Evolutionary conservation across 1,140 invertebrate species (phyloP).

Genomic region (Cyclargus thomasi): DNA sequence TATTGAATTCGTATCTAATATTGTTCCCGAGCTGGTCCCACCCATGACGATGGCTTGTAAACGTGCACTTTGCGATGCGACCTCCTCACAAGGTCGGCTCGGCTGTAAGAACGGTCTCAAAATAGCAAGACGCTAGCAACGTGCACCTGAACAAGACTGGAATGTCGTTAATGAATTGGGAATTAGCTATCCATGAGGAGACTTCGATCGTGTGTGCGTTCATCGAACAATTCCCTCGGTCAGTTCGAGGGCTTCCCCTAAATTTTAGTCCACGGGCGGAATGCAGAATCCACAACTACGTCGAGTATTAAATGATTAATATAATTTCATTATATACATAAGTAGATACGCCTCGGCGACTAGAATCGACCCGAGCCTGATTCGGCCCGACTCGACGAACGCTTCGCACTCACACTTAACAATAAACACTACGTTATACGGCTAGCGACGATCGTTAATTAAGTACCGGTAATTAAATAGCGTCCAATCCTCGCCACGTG

Average conservation of each 20-base stretch:
- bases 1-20: conserved; percentile 67
- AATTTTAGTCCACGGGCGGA: conserved; percentile 71
- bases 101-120: background rate
- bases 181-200: conserved; percentile 43
- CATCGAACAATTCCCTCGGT: conserved; percentile 37
- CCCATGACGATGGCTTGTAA: conserved; percentile 71
- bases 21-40: conserved; percentile 72
- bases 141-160: conserved; percentile 70
- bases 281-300: conserved; percentile 74
- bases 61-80: conserved; percentile 46
- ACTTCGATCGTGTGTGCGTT: conserved; percentile 10
- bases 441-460: conserved; percentile 58
- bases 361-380: conserved; percentile 65
- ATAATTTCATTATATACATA: conserved; percentile 68
- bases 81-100: conserved; percentile 16
- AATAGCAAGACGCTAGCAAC: conserved; percentile 39
- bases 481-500: conserved; percentile 41
- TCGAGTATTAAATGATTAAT: conserved; percentile 68
- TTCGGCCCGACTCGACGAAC: conserved; percentile 47
- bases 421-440: conserved; percentile 40
- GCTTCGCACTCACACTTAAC: conserved; percentile 51
- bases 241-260: conserved; percentile 58
- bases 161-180: conserved; percentile 69
- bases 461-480: conserved; percentile 58
- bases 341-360: conserved; percentile 67